Percentiles rank a stretch among this genome's conserved stretches.
Conservation (phyloP, 2,113 vertebrate species). For the Herpetotheres cachinnans region DNA sequence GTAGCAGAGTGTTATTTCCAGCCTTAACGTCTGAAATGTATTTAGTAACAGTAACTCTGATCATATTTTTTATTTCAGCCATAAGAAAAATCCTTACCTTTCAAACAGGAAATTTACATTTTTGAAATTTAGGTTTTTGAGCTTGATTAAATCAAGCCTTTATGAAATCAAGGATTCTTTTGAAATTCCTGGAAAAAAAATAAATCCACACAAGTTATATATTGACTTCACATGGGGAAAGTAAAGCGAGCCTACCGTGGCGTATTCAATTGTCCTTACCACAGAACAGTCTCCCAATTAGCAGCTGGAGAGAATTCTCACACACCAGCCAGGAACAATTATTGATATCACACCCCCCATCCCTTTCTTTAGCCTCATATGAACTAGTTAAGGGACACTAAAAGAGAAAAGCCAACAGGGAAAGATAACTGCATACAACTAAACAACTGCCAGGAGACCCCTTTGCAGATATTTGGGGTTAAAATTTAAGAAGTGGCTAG, state of each 20-base stretch:
- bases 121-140: background rate
- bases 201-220: background rate
- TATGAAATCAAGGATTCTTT: background rate
- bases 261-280: background rate
- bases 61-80: background rate
- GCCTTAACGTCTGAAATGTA: background rate
- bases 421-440: background rate
- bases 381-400: background rate
- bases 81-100: background rate
- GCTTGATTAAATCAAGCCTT: background rate
- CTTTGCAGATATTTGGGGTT: background rate
- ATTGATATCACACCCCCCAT: background rate
- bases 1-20: background rate
- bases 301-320: background rate
- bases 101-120: background rate
- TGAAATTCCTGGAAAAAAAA: background rate
- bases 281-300: background rate
- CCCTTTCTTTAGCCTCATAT: background rate
- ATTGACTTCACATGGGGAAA: too few relatives aligned
- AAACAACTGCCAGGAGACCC: background rate
- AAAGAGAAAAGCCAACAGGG: background rate
- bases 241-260: background rate
- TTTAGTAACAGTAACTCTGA: background rate
- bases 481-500: background rate
- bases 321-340: fast-evolving